Percentiles rank a stretch among this genome's conserved stretches.
phyloP scores from a whole-genome alignment of 2,113 vertebrate genomes.

The Toxotes chatareus region DNA sequence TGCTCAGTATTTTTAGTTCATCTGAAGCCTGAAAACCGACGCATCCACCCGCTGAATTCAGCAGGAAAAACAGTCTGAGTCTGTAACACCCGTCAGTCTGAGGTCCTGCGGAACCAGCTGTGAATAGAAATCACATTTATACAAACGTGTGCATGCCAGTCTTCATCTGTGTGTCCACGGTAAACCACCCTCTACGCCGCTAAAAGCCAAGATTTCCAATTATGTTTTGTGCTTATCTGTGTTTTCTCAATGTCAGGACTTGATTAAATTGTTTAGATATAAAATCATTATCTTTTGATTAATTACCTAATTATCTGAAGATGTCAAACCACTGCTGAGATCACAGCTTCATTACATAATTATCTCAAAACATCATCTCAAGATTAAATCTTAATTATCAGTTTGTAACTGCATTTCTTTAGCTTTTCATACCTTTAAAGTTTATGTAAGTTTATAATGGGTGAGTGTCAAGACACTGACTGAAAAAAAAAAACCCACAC shows the following conservation, averaged over 20 bases:
- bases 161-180: neutral
- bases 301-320: constrained; percentile 12
- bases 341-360: constrained; percentile 56
- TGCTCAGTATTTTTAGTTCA: constrained; percentile 51
- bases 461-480: too few relatives aligned
- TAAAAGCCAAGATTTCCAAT: too few relatives aligned
- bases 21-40: constrained; percentile 19
- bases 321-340: constrained; percentile 38
- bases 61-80: constrained; percentile 6
- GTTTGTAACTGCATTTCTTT: too few relatives aligned
- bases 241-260: constrained; percentile 8
- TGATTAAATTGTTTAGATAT: neutral
- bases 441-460: neutral
- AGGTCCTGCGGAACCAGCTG: neutral
- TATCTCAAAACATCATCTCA: constrained; percentile 4
- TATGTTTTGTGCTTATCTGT: neutral
- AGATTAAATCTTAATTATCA: constrained; percentile 15
- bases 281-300: neutral
- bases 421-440: neutral
- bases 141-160: neutral
- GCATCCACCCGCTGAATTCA: constrained; percentile 7
- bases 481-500: too few relatives aligned
- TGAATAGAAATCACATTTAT: neutral
- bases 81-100: neutral
- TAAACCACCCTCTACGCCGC: neutral